Evolutionary conservation across 2,888 invertebrate species (phyloP).

Genomic region (Cyclophora albipunctata): DNA sequence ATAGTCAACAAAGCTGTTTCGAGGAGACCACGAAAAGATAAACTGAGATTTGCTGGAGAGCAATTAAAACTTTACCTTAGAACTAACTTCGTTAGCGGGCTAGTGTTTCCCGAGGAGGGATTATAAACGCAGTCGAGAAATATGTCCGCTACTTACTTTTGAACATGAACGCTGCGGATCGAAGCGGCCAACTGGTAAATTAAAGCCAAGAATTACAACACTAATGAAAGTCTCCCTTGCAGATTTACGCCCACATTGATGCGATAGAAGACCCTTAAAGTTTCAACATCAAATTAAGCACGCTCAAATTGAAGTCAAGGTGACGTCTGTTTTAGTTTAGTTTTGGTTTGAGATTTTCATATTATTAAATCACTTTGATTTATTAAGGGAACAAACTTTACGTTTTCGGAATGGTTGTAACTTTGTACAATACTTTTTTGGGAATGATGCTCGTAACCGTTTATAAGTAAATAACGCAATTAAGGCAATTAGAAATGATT

Average conservation of each 20-base stretch:
- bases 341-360: conserved; percentile 4
- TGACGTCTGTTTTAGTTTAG: conserved; percentile 11
- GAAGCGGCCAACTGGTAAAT: conserved; percentile 54
- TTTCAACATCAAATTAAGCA: conserved; percentile 20
- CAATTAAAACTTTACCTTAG: conserved; percentile 74
- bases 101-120: conserved; percentile 52
- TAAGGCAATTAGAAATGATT: too few species aligned
- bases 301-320: conserved; percentile 15
- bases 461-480: too few species aligned
- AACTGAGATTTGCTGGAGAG: conserved; percentile 67
- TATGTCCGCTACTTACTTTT: conserved; percentile 53
- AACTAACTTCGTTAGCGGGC: conserved; percentile 66
- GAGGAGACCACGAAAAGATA: conserved; percentile 66
- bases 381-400: conserved; percentile 21
- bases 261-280: conserved; percentile 19
- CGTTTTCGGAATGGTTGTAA: conserved; percentile 3
- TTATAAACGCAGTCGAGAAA: conserved; percentile 55
- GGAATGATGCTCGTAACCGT: too few species aligned
- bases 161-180: conserved; percentile 46
- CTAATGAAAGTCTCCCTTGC: conserved; percentile 44
- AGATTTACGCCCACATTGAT: conserved; percentile 33
- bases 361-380: conserved; percentile 10
- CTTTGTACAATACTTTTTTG: too few species aligned
- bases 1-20: conserved; percentile 65
- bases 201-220: conserved; percentile 40